Base-by-base conservation (phyloP, 2,888 invertebrate species). In the Carpatolechia fugitivella region DNA sequence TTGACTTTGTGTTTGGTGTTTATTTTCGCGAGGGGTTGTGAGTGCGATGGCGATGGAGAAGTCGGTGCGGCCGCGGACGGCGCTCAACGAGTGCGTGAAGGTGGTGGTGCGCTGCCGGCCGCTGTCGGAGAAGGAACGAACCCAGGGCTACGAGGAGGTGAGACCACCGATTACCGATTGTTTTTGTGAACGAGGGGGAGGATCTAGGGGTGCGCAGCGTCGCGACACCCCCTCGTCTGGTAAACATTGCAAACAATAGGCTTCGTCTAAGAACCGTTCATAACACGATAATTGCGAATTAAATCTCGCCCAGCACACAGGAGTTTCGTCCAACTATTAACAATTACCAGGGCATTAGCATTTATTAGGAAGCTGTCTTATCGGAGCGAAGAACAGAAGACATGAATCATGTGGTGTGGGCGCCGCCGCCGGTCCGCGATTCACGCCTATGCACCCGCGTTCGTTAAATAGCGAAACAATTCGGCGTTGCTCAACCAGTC, bases 61-160 rank as follows among this genome's bases (percentile, higher is more conserved):
- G 80, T 83, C 88, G 48, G 83, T 82, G 11, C 81, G 90, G 67
- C 90, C 90, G 59, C 82, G 88, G 73, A 90, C 90, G 61, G 88
- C 91, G 64, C 88, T 91, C 60, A 94, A 95, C 78, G 98, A 99
- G 87, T 95, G 96, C 74, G 98, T 99, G 58, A 98, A 98, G 90
- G 99, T 99, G 62, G 96, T 99, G 64, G 99, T 99, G 55, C 92
- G 99, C 78, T 98, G 99, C 90, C 94, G 99, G 54, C 99, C 99
- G 36, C 94, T 99, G 90, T 97, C 96, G 69, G 93, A 95, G 64
- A 95, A 95, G 69, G 99, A 99, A 89, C 92, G 91, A 35, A 85
- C 91, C 35, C 93, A 94, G 71, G 95, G 95, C 18, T 93, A 94
- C 85, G 91, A 85, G 58, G 94, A 95, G 86, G 90, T 91, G 70